Base-by-base conservation (phyloP, 1,140 invertebrate species). In the Drosophila oshimai region DNA sequence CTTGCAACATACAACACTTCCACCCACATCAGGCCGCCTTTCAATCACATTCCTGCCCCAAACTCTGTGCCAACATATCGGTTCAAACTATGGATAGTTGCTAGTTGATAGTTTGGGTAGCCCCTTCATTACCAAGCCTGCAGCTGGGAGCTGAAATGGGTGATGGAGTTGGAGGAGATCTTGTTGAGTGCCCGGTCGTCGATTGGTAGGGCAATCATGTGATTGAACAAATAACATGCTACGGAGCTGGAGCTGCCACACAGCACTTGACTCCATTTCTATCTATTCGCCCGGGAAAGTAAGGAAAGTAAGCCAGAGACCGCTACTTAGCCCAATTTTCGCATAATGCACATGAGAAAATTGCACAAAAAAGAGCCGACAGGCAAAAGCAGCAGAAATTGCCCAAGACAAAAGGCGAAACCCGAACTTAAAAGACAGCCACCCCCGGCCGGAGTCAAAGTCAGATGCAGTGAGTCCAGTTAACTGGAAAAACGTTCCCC, bases 321-420 rank as follows among this genome's bases (percentile, higher is more conserved):
- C 70, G 83, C 81, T 87, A 88, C 81, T 87, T 87, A 87, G 81
- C 81, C 81, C 81, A 87, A 81, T 72, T 87, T 86, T 88, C 72
- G 81, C 76, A 87, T 87, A 88, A 81, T 88, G 77, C 81, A 87
- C 83, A 83, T 72, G 73, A 79, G 74, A 57, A 80, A 86, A 86
- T 87, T 87, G 74, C 79, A 60, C 69, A 64, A n/a, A n/a, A n/a
- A n/a, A 81, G 57, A 49, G 73, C 72, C 68, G 50, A 70, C 55
- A 80, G 83, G 68, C 83, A 76, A 45, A 41, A 47, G 54, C 74
- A 45, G 62, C 75, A 65, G 67, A 84, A 87, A 76, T 76, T 74
- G 81, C 31, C 31, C 61, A 65, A 67, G 62, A 67, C 62, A 67
- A 67, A 67, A 65, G 60, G 58, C 22, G 60, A 42, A 45, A 41